Evolutionary conservation across 2,113 vertebrate species (phyloP).

Genomic region (Carollia perspicillata): DNA sequence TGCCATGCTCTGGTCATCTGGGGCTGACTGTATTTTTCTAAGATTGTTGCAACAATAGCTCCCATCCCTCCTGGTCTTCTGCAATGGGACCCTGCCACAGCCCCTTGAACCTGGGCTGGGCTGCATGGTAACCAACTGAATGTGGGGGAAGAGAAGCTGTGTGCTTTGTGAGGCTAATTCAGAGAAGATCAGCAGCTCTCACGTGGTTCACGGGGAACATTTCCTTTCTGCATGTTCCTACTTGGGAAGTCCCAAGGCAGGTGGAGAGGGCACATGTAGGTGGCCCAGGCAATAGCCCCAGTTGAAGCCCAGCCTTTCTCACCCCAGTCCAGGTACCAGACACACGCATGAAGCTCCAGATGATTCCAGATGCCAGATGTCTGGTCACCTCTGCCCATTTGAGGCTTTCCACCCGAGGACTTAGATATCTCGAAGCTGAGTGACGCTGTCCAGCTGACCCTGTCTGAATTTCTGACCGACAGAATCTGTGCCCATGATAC

Average conservation of each 20-base stretch:
- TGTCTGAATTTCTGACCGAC: neutral
- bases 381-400: neutral
- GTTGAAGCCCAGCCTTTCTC: neutral
- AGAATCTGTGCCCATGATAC: rapidly evolving
- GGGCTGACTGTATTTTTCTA: neutral
- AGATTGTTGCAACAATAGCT: neutral
- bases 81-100: neutral
- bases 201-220: neutral
- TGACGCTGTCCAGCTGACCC: neutral
- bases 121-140: neutral
- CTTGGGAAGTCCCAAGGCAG: neutral
- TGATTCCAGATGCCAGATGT: neutral
- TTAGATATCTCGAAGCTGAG: rapidly evolving
- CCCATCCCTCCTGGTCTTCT: neutral
- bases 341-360: neutral
- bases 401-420: neutral
- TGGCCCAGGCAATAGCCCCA: neutral
- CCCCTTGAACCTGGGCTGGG: neutral
- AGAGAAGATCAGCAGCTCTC: neutral
- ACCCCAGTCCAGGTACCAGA: neutral
- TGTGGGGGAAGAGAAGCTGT: neutral
- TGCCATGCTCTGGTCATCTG: too few species aligned
- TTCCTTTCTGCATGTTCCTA: neutral
- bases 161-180: neutral
- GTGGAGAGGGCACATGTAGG: neutral